phyloP scores from a whole-genome alignment of 2,113 vertebrate species.

The Neolamprologus kungweensis region DNA sequence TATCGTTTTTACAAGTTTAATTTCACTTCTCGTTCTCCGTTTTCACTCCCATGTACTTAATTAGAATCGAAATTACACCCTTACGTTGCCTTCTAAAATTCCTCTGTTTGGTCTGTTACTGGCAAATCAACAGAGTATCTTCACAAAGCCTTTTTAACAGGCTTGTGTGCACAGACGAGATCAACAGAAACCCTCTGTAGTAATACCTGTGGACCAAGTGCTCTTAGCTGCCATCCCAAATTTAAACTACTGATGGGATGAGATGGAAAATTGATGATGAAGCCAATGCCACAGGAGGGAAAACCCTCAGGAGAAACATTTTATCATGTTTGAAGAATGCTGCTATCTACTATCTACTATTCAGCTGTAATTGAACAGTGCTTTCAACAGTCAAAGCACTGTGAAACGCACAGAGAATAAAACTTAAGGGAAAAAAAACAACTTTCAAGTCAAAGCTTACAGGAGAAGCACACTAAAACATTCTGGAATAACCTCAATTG shows the following conservation, averaged over 20 bases:
- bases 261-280: neutral
- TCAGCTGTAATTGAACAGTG: conserved; percentile 13
- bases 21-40: neutral
- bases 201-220: neutral
- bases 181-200: neutral
- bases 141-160: neutral
- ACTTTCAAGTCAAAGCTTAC: conserved; percentile 4
- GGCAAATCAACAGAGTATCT: neutral
- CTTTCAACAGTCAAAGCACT: conserved; percentile 35
- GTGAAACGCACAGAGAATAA: neutral
- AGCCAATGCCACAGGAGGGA: neutral
- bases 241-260: neutral
- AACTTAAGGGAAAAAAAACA: neutral
- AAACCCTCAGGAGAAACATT: conserved; percentile 2
- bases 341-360: neutral
- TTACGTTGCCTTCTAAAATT: neutral
- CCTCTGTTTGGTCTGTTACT: neutral
- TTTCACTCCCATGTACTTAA: neutral
- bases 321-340: conserved; percentile 24
- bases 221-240: neutral
- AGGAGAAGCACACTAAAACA: neutral
- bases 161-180: neutral
- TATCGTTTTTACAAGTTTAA: neutral
- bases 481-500: neutral
- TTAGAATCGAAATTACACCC: neutral